These are phyloP conservation scores for Fistularia tabacaria DNA, from an alignment of 2,797 vertebrate genomes.

Conservation along the genomic window DNA sequence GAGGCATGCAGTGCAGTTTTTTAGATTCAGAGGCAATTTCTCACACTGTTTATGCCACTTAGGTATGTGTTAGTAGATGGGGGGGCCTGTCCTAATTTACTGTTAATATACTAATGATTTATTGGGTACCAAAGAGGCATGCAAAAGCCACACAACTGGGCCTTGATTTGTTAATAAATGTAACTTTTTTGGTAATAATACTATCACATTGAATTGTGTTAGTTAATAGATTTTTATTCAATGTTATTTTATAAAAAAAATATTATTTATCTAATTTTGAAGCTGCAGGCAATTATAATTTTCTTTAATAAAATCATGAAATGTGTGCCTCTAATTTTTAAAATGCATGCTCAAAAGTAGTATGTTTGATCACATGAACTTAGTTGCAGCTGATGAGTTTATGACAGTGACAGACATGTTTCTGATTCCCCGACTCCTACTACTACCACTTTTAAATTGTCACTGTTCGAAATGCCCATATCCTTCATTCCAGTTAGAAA, in stretches of 20 bases:
- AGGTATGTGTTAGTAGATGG: slow-evolving; percentile 41
- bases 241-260: slow-evolving; percentile 44
- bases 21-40: slow-evolving; percentile 2
- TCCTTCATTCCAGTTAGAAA: slow-evolving; percentile 26
- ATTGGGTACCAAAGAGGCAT: slow-evolving; percentile 61
- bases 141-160: slow-evolving; percentile 52
- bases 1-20: slow-evolving; percentile 50
- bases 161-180: slow-evolving; percentile 34
- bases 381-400: slow-evolving; percentile 37
- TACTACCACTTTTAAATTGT: slow-evolving; percentile 63
- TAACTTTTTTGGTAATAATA: slow-evolving; percentile 26
- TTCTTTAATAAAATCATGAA: slow-evolving; percentile 39
- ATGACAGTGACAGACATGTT: slow-evolving; percentile 50
- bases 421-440: slow-evolving; percentile 68
- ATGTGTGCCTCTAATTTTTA: slow-evolving; percentile 56
- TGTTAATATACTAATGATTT: slow-evolving; percentile 51
- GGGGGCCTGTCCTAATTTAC: slow-evolving; percentile 23
- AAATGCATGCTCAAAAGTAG: slow-evolving; percentile 78
- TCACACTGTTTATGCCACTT: slow-evolving; percentile 12
- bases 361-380: slow-evolving; percentile 28
- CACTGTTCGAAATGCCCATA: slow-evolving; percentile 60
- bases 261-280: slow-evolving; percentile 72
- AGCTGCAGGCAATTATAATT: slow-evolving; percentile 77
- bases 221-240: slow-evolving; percentile 37
- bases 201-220: slow-evolving; percentile 25